Conservation (phyloP, 2,888 invertebrate genomes). For the Therioaphis trifolii region DNA sequence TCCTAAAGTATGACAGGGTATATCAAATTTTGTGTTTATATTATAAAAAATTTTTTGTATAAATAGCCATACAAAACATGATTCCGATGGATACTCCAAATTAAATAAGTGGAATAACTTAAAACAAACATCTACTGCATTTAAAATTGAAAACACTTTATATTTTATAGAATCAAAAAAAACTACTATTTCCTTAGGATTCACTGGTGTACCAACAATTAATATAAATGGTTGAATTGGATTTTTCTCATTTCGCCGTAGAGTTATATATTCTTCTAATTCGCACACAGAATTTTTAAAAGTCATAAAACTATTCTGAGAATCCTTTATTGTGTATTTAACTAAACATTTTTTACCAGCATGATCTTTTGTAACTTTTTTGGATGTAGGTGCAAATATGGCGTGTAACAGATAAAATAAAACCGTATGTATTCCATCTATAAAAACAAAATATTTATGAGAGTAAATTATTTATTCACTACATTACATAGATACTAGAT, state of each 20-base stretch:
- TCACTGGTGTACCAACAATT: neutral
- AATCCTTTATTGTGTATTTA: neutral
- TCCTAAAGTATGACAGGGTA: too few species aligned
- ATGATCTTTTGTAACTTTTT: neutral
- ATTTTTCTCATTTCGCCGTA: neutral
- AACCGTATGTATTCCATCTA: neutral
- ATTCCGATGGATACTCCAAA: too few species aligned
- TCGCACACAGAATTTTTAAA: conserved; percentile 8
- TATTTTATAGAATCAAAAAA: neutral
- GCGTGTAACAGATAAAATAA: conserved; percentile 14
- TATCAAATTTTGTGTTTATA: too few species aligned
- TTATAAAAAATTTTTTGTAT: too few species aligned
- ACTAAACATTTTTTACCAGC: neutral
- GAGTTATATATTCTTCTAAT: neutral
- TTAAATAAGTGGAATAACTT: too few species aligned
- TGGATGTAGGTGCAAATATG: neutral
- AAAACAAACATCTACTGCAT: neutral
- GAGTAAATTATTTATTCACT: too few species aligned
- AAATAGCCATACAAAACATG: too few species aligned
- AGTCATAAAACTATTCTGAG: neutral
- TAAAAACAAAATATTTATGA: too few species aligned
- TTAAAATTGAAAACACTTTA: neutral
- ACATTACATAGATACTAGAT: too few species aligned
- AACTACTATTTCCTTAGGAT: neutral
- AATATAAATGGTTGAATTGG: conserved; percentile 2